Evolutionary conservation across 2,888 invertebrate species (phyloP).

Genomic region (Andrena haemorrhoa): DNA sequence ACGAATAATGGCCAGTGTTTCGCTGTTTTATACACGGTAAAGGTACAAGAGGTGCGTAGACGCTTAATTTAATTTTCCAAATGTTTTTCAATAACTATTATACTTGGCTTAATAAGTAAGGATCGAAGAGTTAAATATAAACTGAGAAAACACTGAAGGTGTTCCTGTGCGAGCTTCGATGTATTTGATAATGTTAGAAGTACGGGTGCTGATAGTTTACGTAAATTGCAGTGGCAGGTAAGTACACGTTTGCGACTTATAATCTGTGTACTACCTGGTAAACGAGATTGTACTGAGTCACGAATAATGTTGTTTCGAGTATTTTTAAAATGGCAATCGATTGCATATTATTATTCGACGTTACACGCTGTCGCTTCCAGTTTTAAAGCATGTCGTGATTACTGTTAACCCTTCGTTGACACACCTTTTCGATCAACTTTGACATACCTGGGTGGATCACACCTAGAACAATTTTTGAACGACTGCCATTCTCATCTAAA

Average conservation of each 20-base stretch:
- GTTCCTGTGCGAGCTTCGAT: constrained; percentile 8
- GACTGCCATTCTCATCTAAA: too few relatives aligned
- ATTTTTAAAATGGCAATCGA: background rate
- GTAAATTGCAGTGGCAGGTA: constrained; percentile 34
- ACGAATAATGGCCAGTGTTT: constrained; percentile 18
- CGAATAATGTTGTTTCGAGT: constrained; percentile 3
- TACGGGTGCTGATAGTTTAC: constrained; percentile 10
- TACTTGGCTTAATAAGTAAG: constrained; percentile 10
- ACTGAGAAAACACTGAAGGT: background rate
- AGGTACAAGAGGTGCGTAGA: background rate
- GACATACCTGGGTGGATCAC: too few relatives aligned
- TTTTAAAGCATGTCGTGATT: background rate
- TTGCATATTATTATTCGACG: constrained; percentile 4
- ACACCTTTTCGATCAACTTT: too few relatives aligned
- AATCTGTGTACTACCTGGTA: constrained; percentile 3
- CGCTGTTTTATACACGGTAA: background rate
- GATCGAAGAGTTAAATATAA: constrained; percentile 29
- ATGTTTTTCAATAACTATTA: constrained; percentile 19
- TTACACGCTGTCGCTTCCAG: background rate
- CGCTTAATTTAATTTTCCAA: constrained; percentile 13
- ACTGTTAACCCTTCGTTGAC: background rate
- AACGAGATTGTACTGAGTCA: background rate
- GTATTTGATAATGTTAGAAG: constrained; percentile 8
- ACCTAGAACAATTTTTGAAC: too few relatives aligned
- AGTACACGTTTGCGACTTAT: constrained; percentile 19